Percentiles rank a stretch among this genome's conserved stretches.
phyloP scores from a whole-genome alignment of 2,797 vertebrate genomes.

The Cyprinodon diabolis region DNA sequence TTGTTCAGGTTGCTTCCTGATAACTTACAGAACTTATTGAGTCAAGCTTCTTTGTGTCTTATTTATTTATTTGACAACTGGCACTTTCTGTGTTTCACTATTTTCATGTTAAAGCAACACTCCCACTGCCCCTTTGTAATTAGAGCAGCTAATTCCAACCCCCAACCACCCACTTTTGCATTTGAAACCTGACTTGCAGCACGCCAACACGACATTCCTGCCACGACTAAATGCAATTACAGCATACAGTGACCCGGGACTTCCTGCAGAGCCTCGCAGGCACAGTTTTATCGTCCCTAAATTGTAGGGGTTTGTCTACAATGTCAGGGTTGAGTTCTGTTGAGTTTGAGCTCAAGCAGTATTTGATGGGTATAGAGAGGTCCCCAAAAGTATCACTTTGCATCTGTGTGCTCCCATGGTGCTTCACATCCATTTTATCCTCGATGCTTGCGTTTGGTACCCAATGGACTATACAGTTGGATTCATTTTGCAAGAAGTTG shows the following conservation, averaged over 20 bases:
- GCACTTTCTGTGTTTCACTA: not conserved
- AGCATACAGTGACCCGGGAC: constrained; percentile 19
- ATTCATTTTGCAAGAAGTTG: not conserved
- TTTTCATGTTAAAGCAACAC: not conserved
- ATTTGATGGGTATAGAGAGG: not conserved
- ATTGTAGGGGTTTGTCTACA: not conserved
- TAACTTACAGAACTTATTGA: not conserved
- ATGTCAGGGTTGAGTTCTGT: not conserved
- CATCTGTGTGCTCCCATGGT: not conserved
- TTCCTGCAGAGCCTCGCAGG: constrained; percentile 4
- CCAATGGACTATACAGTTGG: not conserved
- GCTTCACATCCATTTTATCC: not conserved
- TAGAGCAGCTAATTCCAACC: constrained; percentile 19
- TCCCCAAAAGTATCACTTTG: not conserved
- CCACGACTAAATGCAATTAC: constrained; percentile 5
- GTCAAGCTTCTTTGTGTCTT: not conserved
- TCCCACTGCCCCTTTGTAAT: constrained; percentile 23
- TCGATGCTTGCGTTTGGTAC: not conserved
- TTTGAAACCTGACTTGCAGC: constrained; percentile 16
- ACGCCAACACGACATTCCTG: constrained; percentile 23
- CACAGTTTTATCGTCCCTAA: constrained; percentile 24
- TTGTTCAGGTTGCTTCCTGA: not conserved
- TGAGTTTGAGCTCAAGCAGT: not conserved
- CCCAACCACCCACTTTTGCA: constrained; percentile 28
- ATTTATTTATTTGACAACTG: not conserved